Conservation (phyloP, 2,888 invertebrate genomes). For the Lasioglossum lativentre region DNA sequence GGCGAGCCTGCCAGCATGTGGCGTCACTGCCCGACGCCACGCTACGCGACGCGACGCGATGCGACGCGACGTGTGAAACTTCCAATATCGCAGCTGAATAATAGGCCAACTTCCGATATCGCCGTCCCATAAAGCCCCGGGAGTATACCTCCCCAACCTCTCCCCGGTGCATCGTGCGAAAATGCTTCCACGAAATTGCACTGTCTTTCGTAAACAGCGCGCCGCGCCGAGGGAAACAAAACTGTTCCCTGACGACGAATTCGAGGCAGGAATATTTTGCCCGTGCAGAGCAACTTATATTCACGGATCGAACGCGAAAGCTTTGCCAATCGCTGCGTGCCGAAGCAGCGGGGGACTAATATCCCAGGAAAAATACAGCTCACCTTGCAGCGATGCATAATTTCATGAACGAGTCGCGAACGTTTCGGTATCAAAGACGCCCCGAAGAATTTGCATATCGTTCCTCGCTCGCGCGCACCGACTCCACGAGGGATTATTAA, state of each 20-base stretch:
- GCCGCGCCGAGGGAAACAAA: neutral
- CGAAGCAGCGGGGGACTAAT: neutral
- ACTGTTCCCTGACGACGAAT: neutral
- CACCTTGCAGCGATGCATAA: neutral
- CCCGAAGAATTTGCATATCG: neutral
- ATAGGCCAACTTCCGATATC: conserved; percentile 44
- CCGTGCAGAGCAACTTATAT: neutral
- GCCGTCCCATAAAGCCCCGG: conserved; percentile 5
- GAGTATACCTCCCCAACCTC: no score
- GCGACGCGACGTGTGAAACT: conserved; percentile 28
- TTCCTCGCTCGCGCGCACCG: neutral
- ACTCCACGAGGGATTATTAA: neutral
- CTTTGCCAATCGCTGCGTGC: neutral
- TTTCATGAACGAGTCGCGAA: neutral
- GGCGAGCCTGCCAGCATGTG: conserved; percentile 30
- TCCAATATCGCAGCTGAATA: conserved; percentile 43
- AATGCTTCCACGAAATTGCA: conserved; percentile 20
- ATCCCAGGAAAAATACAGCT: neutral
- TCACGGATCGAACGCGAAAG: neutral
- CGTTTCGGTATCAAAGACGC: neutral
- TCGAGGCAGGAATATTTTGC: conserved; percentile 1
- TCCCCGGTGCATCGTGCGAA: neutral
- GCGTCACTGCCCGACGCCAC: conserved; percentile 3
- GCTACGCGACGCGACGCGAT: no score
- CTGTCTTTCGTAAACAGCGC: conserved; percentile 34